phyloP scores from a whole-genome alignment of 1,140 invertebrate genomes.

The honey bee (Apis mellifera) region DNA sequence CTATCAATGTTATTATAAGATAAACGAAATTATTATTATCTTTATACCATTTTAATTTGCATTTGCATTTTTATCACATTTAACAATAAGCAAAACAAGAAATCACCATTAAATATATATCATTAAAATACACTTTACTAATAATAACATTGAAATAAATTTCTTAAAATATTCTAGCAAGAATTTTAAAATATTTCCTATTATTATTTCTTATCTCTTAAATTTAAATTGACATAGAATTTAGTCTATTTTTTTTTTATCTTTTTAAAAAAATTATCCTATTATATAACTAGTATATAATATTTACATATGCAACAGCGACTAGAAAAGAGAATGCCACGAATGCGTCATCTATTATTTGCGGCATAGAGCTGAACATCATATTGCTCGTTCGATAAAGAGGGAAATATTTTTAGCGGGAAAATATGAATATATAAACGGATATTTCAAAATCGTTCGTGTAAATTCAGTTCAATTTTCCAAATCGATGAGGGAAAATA shows the following conservation, averaged over 20 bases:
- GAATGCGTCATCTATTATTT: conserved; percentile 28
- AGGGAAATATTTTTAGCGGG: neutral
- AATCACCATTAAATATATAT: too few species aligned
- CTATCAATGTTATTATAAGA: neutral
- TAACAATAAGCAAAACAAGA: neutral
- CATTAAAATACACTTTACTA: too few species aligned
- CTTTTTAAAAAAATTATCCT: neutral
- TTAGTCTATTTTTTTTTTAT: neutral
- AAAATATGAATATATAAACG: conserved; percentile 2
- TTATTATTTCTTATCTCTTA: neutral
- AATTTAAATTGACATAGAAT: neutral
- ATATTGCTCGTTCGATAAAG: conserved; percentile 25
- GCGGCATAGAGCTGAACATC: neutral
- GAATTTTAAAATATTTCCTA: neutral
- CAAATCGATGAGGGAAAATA: neutral
- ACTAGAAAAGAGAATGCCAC: neutral
- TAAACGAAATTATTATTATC: neutral
- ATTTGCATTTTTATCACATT: neutral
- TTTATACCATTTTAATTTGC: neutral
- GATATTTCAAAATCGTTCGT: too few species aligned
- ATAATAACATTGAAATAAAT: neutral
- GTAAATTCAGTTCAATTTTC: neutral
- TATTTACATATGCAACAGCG: neutral
- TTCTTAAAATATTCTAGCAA: neutral
- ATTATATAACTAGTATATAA: neutral